Conservation (phyloP, 2,797 vertebrate genomes). For the Chaenodraco wilsoni region DNA sequence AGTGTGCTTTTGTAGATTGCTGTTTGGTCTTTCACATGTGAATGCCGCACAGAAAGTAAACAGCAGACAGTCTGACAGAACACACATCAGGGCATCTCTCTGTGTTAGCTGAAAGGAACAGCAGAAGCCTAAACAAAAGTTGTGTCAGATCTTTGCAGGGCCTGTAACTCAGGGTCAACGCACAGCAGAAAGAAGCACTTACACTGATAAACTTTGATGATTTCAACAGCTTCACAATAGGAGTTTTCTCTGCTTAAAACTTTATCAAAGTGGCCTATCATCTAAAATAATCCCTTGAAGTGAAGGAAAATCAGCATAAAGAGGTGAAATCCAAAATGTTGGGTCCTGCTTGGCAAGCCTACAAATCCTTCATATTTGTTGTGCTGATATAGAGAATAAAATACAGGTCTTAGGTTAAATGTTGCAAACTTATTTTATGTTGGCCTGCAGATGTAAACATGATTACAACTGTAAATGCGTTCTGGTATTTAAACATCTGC, state of each 20-base stretch:
- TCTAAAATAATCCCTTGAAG: slow-evolving; percentile 3
- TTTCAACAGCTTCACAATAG: slow-evolving; percentile 7
- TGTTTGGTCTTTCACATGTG: slow-evolving; percentile 64
- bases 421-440: neutral
- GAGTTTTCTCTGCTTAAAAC: slow-evolving; percentile 11
- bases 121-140: slow-evolving; percentile 55
- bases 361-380: neutral
- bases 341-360: neutral
- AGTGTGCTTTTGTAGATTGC: slow-evolving; percentile 71
- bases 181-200: slow-evolving; percentile 22
- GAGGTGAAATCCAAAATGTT: neutral
- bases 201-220: slow-evolving; percentile 16
- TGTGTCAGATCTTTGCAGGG: slow-evolving; percentile 49
- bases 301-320: neutral
- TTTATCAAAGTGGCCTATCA: neutral
- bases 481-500: slow-evolving; percentile 5
- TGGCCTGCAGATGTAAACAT: neutral
- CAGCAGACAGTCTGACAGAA: slow-evolving; percentile 56
- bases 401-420: neutral
- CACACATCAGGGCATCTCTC: slow-evolving; percentile 53
- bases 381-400: neutral
- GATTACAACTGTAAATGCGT: neutral
- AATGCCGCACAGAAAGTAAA: slow-evolving; percentile 41
- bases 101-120: slow-evolving; percentile 25
- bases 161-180: slow-evolving; percentile 26